phyloP scores from a whole-genome alignment of 1,140 invertebrate species.

The Drosophila tristis region DNA sequence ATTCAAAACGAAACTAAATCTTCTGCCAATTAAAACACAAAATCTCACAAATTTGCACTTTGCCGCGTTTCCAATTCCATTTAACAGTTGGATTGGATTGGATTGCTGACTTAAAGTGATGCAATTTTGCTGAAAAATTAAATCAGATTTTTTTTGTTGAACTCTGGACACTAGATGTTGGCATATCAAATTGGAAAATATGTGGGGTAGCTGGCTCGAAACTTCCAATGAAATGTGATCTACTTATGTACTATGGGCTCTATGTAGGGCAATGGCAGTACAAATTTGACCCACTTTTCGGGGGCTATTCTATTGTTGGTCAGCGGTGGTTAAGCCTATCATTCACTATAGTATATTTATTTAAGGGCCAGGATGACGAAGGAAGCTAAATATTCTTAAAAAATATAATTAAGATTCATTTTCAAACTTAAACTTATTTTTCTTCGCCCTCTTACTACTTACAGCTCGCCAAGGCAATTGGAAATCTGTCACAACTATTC shows the following conservation, averaged over 20 bases:
- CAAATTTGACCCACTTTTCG: no score
- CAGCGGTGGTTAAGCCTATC: not conserved
- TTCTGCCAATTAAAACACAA: slow-evolving; percentile 3
- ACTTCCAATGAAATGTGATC: not conserved
- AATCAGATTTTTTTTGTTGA: slow-evolving; percentile 19
- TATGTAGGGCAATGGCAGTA: no score
- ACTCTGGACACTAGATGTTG: slow-evolving; percentile 16
- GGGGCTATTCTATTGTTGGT: no score
- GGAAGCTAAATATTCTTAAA: not conserved
- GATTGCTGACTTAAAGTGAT: slow-evolving; percentile 32
- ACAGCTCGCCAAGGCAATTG: slow-evolving; percentile 15
- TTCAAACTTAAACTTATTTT: not conserved
- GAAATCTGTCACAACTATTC: slow-evolving; percentile 7
- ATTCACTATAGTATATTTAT: not conserved
- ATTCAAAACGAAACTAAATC: slow-evolving; percentile 24
- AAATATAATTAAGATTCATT: not conserved
- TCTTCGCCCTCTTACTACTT: slow-evolving; percentile 2
- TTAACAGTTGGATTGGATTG: slow-evolving; percentile 1
- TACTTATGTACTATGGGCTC: no score
- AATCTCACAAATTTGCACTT: slow-evolving; percentile 41
- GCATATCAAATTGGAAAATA: slow-evolving; percentile 15
- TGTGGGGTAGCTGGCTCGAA: slow-evolving; percentile 1
- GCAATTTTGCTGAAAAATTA: slow-evolving; percentile 35
- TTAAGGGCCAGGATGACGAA: no score
- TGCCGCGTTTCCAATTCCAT: slow-evolving; percentile 15